phyloP scores from a whole-genome alignment of 2,888 invertebrate genomes.

The Protula sp. region DNA sequence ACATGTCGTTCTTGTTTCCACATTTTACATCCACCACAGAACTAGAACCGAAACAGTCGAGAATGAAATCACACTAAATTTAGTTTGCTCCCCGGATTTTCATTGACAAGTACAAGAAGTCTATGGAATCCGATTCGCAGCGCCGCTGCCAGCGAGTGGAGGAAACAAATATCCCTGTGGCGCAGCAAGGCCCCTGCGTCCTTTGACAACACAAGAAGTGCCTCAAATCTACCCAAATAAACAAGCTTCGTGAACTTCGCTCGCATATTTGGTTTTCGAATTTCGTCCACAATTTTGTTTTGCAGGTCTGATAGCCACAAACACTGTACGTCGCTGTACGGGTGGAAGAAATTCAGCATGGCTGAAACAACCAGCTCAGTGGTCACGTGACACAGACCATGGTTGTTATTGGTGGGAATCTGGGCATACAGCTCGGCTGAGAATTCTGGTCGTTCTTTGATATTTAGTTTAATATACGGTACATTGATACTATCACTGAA shows the following conservation, averaged over 20 bases:
- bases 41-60: too few relatives aligned
- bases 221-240: slow-evolving; percentile 1
- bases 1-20: too few relatives aligned
- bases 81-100: too few relatives aligned
- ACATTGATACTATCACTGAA: not conserved
- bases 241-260: slow-evolving; percentile 3
- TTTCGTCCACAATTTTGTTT: not conserved
- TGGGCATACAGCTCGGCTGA: slow-evolving; percentile 1
- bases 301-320: slow-evolving; percentile 4
- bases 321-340: slow-evolving; percentile 6
- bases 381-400: not conserved
- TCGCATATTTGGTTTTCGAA: too few relatives aligned
- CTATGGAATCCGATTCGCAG: not conserved
- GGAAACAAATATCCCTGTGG: slow-evolving; percentile 3
- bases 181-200: slow-evolving; percentile 3
- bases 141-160: slow-evolving; percentile 2
- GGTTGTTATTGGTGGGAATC: not conserved
- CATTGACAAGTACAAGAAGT: not conserved
- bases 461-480: not conserved
- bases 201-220: slow-evolving; percentile 2
- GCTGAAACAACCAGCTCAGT: slow-evolving; percentile 5
- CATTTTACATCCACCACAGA: too few relatives aligned
- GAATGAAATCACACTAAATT: too few relatives aligned
- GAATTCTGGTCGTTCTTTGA: not conserved
- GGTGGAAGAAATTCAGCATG: slow-evolving; percentile 4